Base-by-base conservation (phyloP, 2,888 invertebrate genomes). In the Nebria salina region DNA sequence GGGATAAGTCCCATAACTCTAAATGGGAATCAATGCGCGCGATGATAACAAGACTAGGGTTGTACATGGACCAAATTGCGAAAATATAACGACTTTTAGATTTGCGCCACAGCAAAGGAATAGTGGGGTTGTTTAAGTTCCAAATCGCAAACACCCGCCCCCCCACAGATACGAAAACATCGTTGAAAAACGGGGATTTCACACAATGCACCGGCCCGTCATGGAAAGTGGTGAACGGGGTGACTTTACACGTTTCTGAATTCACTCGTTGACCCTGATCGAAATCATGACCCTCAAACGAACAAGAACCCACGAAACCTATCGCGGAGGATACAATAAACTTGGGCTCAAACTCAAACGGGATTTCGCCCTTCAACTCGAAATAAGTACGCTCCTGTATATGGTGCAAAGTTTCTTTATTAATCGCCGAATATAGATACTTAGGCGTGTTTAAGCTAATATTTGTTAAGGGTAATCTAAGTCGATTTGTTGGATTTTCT, bases 121-220 rank as follows among this genome's bases (percentile, higher is more conserved):
- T 89, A 1, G 1, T 26, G 3, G 20, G 15, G 34, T 20, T 70
- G 7, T 2, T 34, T 20, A 54, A 11, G 82, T 91, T 92, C 95
- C 95, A 96, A 80, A 96, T 87, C 0, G 94, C 93, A 86, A 95
- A 92, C 76, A 93, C 91, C 87, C 92, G 93, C 6, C 95, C 94
- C 0, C 96, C 96, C 4, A 95, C 91, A 2, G 94, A 93, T 5
- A 93, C 88, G 42, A 94, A 89, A 7, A 95, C 85, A 80, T 92
- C 89, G 43, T 89, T 89, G 82, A 93, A 90, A 83, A 92, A 92
- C 0, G 92, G 93, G 85, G 95, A 95, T 86, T 92, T 90, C 3
- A 91, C 87, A 42, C 90, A 88, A 0, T 91, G 89, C 75, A 95
- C 87, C 2, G 93, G 91, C 0, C 94, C 94, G 84, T 94, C 93